These are phyloP conservation scores for Heterocephalus glaber DNA, from an alignment of 2,113 vertebrate genomes.

Conservation along the genomic window DNA sequence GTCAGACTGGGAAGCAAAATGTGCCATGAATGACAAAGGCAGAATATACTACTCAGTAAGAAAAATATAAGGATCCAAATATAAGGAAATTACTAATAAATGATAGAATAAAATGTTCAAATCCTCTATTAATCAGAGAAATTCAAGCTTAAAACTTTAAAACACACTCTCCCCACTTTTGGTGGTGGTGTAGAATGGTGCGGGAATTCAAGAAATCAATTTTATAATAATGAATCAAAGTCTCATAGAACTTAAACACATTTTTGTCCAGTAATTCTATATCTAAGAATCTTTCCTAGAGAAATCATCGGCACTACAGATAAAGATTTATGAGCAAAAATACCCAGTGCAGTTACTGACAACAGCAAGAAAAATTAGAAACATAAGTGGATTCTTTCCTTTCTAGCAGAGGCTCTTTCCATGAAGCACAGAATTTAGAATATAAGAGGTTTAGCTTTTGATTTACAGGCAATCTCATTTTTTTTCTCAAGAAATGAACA, in stretches of 20 bases:
- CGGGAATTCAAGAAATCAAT: conserved; percentile 58
- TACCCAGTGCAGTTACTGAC: conserved; percentile 52
- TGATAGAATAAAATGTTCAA: conserved; percentile 21
- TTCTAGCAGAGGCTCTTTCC: conserved; percentile 54
- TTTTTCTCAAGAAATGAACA: conserved; percentile 75
- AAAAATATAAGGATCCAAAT: conserved; percentile 57
- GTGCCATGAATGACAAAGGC: conserved; percentile 10
- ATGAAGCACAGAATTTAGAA: conserved; percentile 62
- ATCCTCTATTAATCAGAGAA: conserved; percentile 36
- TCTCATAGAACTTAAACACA: conserved; percentile 41
- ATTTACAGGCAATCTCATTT: conserved; percentile 72
- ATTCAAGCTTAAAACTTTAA: conserved; percentile 49
- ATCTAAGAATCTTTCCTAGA: conserved; percentile 69
- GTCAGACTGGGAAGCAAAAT: conserved; percentile 39
- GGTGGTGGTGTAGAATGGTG: background rate
- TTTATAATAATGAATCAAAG: conserved; percentile 57
- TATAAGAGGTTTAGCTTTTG: conserved; percentile 69
- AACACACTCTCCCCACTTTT: background rate
- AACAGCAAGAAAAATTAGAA: conserved; percentile 68
- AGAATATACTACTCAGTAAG: conserved; percentile 9
- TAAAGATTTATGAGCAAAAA: conserved; percentile 72
- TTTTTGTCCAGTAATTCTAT: conserved; percentile 32
- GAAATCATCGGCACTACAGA: conserved; percentile 62
- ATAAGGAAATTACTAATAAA: conserved; percentile 50
- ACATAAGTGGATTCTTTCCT: conserved; percentile 68